Percentiles rank a stretch among this genome's conserved stretches.
These are phyloP conservation scores for Syngnathoides biaculeatus DNA, from an alignment of 2,113 vertebrate species.

Conservation along the genomic window DNA sequence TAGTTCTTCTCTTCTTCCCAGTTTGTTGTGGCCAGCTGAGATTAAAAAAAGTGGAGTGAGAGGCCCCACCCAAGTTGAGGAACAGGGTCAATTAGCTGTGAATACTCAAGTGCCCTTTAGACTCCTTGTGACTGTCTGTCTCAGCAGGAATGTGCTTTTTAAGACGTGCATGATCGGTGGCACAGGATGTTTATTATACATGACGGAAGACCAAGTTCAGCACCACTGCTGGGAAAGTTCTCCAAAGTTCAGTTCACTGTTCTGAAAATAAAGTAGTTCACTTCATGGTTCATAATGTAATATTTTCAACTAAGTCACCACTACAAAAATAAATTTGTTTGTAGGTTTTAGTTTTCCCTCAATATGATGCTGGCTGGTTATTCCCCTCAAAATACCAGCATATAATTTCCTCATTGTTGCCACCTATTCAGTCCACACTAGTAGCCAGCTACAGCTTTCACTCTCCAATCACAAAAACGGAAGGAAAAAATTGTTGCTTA, in stretches of 20 bases:
- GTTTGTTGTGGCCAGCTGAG: constrained; percentile 34
- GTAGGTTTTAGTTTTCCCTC: no score
- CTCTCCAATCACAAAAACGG: no score
- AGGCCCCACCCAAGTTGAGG: constrained; percentile 14
- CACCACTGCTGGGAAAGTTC: constrained; percentile 16
- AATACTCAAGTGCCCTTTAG: constrained; percentile 55
- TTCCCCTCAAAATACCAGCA: no score
- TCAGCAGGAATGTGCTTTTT: constrained; percentile 58
- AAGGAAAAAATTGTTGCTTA: no score
- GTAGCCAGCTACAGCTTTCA: no score
- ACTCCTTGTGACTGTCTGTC: constrained; percentile 52
- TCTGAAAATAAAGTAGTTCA: no score
- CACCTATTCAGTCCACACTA: no score
- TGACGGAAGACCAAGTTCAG: constrained; percentile 56
- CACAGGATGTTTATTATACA: constrained; percentile 49
- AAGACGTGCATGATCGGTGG: constrained; percentile 51
- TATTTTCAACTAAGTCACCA: no score
- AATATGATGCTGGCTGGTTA: no score
- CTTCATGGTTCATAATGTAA: no score
- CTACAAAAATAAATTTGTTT: neutral
- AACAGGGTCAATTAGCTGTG: constrained; percentile 28
- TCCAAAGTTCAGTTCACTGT: no score
- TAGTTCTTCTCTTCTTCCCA: constrained; percentile 18
- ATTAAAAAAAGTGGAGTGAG: constrained; percentile 43
- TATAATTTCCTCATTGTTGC: no score